Percentiles rank a stretch among this genome's conserved stretches.
These are phyloP conservation scores for Trogon surrucura DNA, from an alignment of 2,113 vertebrate genomes.

Conservation along the genomic window DNA sequence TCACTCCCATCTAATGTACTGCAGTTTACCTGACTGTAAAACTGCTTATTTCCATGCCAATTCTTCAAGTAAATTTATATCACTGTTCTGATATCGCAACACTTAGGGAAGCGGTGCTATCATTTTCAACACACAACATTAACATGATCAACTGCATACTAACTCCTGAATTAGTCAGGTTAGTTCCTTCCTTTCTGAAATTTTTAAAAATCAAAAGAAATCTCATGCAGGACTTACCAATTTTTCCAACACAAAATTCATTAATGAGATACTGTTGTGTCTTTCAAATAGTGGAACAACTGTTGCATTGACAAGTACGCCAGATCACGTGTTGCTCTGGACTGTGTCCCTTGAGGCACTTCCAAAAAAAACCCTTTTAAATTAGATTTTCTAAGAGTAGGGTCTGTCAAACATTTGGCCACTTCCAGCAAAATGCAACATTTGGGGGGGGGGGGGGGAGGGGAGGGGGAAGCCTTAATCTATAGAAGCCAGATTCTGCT, in stretches of 20 bases:
- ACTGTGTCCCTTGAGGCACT: not conserved
- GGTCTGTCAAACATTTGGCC: not conserved
- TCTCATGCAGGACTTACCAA: not conserved
- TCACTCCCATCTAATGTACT: not conserved
- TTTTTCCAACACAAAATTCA: not conserved
- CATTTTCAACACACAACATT: not conserved
- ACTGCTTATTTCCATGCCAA: not conserved
- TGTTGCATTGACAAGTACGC: not conserved
- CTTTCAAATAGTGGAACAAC: not conserved
- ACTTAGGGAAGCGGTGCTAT: not conserved
- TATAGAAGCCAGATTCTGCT: slow-evolving; percentile 21
- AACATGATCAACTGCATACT: not conserved
- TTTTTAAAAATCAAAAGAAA: not conserved
- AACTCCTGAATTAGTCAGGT: not conserved
- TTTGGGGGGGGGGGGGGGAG: no score
- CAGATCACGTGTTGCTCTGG: not conserved
- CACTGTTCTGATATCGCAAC: not conserved
- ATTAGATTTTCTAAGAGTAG: not conserved
- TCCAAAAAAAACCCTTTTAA: not conserved
- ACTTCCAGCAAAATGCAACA: not conserved
- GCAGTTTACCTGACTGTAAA: not conserved
- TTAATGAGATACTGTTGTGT: not conserved
- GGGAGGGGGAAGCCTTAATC: not conserved
- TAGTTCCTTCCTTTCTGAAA: not conserved
- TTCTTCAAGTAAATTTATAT: not conserved